Base-by-base conservation (phyloP, 2,888 invertebrate genomes). In the Carcina quercana region DNA sequence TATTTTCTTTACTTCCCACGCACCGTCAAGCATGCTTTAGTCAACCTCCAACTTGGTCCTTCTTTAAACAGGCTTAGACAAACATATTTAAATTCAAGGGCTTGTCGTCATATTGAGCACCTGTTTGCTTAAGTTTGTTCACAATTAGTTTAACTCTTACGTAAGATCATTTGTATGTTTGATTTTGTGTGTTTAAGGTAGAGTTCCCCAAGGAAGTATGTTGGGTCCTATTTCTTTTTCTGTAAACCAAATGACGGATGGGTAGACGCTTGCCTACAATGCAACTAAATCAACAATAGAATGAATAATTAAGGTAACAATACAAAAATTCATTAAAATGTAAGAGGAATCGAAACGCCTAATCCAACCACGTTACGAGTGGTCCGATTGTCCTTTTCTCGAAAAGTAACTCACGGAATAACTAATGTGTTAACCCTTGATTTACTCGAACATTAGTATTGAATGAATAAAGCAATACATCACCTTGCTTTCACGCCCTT, bases 351-450 rank as follows among this genome's bases (percentile, higher is more conserved):
- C 53, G 63, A 69, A 53, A 57, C 53, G 64, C 56, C 67, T 70
- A 79, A 79, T 79, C 67, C 65, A 40, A 70, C 74, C 75, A 52
- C 67, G 64, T 58, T 44, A 72, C 56, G 59, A 78, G 78, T 67
- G 65, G 46, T 25, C 33, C 46, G 45, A 58, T 59, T 61, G 59
- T 59, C 47, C 53, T 53, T 51, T 55, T 45, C 47, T 47, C 55
- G 49, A 57, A 56, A 57, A 60, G 10, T 32, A n/a, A n/a, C n/a
- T n/a, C n/a, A n/a, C 27, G 19, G 62, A 68, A 65, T 70, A 63
- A 68, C 43, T 68, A 67, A 71, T 71, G 66, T 59, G 51, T 59
- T 58, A 59, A 52, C 45, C 35, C 42, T 61, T 67, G 68, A 72
- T 74, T 67, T 64, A 69, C 65, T 53, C 43, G 46, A 40, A 49